Evolutionary conservation across 2,113 vertebrate species (phyloP), one percentile per base, ranked within the genome.

Genomic region (Eretmochelys imbricata): DNA sequence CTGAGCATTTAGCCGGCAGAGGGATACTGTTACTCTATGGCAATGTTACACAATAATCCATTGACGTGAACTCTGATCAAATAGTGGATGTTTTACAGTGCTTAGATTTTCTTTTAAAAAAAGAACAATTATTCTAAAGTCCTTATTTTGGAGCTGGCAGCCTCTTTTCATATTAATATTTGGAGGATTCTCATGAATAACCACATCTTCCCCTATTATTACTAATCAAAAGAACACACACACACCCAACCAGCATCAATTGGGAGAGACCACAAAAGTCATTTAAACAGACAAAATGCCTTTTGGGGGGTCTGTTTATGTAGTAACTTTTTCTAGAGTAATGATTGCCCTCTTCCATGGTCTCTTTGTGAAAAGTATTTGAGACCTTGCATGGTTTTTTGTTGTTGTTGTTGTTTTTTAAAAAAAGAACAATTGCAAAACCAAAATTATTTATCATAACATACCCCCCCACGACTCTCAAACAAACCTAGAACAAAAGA

Each of bases 41-140:
- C 53, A 84, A 78, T 69, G 51, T 9, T 88, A 80, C 78, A 49
- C 16, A 50, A 85, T 16, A 82, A 80, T 50, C 27, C 65, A 42
- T 69, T 51, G 42, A 51, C 13, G 10, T 87, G 75, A 48, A 78
- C 29, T 10, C 6, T 62, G 55, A 50, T 80, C 75, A 80, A n/a
- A 90, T 1, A 92, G 84, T 51, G 7, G 85, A 2, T 75, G 84
- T 42, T 50, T 80, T 89, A 49, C 88, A 49, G 25, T 87, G 25
- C 29, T 92, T 55, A 51, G 51, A 72, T 50, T 93, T 96, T 91
- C 85, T 42, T 81, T 86, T 93, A 76, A 96, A 80, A 42, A 83
- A 80, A 8, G 8, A 88, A 84, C 8, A 94, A 95, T 82, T 84
- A 89, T 81, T 75, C 27, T 84, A 76, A 92, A 94, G 87, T 51